A percentile compares a stretch with the other conserved stretches of the same genome.
Conservation (phyloP, 2,113 vertebrate species). For the Poeciliopsis retropinna region DNA sequence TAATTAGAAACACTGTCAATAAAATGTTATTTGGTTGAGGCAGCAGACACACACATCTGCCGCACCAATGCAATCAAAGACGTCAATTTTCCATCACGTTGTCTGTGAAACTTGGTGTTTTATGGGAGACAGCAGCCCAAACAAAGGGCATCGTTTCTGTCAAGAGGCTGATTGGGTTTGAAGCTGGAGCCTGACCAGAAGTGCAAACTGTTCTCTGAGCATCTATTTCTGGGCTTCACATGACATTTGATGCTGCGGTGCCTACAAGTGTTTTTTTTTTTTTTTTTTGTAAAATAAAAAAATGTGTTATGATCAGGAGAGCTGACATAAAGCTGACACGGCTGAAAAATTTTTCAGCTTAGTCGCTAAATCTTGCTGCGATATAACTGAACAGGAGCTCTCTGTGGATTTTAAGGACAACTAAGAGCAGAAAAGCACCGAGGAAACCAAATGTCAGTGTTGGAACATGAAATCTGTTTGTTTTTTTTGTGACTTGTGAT, state of each 20-base stretch:
- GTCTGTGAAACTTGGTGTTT: neutral
- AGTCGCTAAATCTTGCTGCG: too few species aligned
- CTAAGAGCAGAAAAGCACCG: neutral
- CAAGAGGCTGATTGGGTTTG: neutral
- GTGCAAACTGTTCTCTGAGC: constrained; percentile 3
- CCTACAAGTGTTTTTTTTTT: constrained; percentile 6
- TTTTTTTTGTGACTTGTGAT: neutral
- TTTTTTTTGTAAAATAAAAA: constrained; percentile 31
- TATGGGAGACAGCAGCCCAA: neutral
- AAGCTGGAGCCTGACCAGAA: constrained; percentile 11
- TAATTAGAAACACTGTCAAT: neutral
- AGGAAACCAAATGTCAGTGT: neutral
- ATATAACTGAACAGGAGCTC: neutral
- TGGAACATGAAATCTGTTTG: neutral
- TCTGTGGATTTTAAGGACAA: neutral
- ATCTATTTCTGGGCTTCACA: constrained; percentile 34
- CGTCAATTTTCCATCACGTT: neutral
- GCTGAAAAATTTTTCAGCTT: neutral
- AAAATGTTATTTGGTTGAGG: neutral
- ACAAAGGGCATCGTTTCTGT: constrained; percentile 16
- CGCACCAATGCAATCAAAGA: neutral
- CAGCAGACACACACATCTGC: neutral
- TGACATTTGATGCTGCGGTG: constrained; percentile 24
- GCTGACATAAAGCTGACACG: neutral
- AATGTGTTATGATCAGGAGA: neutral